Evolutionary conservation across 2,888 invertebrate genomes (phyloP), one percentile per base, ranked within the genome.

Genomic region (Aricia artaxerxes): DNA sequence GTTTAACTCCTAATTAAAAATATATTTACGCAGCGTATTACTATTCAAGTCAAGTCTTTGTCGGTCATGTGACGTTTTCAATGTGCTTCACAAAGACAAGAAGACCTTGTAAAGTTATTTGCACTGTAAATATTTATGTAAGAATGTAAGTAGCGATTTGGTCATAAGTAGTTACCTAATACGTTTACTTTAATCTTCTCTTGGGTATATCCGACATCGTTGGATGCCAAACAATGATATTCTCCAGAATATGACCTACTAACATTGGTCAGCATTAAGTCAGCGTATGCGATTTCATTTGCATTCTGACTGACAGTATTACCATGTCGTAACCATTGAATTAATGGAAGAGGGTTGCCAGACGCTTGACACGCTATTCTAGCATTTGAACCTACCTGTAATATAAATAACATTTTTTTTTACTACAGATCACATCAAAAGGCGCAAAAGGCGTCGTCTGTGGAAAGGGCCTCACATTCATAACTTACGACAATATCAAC

Each of bases 241-340:
- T 88, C 85, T 0, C 96, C 96, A 0, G 88, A 84, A n/a, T 92
- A 85, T 0, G 84, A 82, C 0, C 82, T 78, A 13, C 85, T 84
- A 1, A 91, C 88, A 40, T 83, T 82, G n/a, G 86, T 82, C 4
- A 94, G 81, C 1, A 83, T 81, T n/a, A 94, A 83, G 79, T 93
- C 92, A 0, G 90, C 90, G 79, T 91, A 93, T 24, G 83, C 81
- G 1, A 90, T 84, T 1, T 85, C 86, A 40, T 83, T 82, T 1
- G 81, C 38, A 78, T 90, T 91, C 80, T 88, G 84, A 64, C 86
- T 83, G 2, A 89, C 61, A 4, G 85, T 81, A 78, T 85, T 84
- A 13, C 95, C 94, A 81, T 94, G 94, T 80, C 94, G 93, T 73
- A 95, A 88, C 96, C 97, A 97, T 76, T 94, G 92, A 81, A 96